A percentile compares a stretch with the other conserved stretches of the same genome.
phyloP scores from a whole-genome alignment of 30 jellyfish, hydroid and myxozoan genomes.

The Aurelia aurita complex sp. Pacific region DNA sequence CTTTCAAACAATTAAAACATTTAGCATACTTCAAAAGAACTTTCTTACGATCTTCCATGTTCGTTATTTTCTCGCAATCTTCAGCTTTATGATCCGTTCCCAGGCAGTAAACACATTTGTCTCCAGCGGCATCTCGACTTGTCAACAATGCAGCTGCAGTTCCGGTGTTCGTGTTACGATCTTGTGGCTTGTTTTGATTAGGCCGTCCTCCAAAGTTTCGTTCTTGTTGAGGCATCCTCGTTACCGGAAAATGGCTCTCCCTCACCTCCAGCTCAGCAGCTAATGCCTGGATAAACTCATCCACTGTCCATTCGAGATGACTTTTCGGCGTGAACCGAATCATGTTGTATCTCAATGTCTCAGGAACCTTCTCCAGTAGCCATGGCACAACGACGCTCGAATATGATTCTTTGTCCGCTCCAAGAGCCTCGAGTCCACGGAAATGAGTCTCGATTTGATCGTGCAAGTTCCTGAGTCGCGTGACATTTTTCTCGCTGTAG shows the following conservation, averaged over 20 bases:
- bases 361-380: conserved; percentile 41
- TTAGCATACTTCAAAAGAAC: conserved; percentile 15
- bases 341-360: conserved; percentile 18
- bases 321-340: conserved; percentile 15
- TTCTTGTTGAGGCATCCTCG: too few species aligned
- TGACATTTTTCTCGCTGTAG: too few species aligned
- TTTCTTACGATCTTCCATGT: conserved; percentile 18
- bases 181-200: too few species aligned
- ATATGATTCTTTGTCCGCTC: conserved; percentile 37
- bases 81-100: conserved; percentile 26
- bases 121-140: not conserved
- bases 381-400: conserved; percentile 28
- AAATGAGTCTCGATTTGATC: too few species aligned
- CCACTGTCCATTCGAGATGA: conserved; percentile 62
- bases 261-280: conserved; percentile 33
- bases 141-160: conserved; percentile 11
- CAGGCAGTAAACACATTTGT: conserved; percentile 25
- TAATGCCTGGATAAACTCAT: conserved; percentile 42
- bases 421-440: conserved; percentile 2
- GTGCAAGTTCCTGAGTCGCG: too few species aligned
- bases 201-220: too few species aligned
- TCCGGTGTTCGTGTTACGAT: too few species aligned
- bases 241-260: not conserved
- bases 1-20: conserved; percentile 18
- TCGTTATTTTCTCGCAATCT: conserved; percentile 6